Percentiles rank a stretch among this genome's conserved stretches.
Conservation (phyloP, 2,797 vertebrate species). For the Ataeniobius toweri region DNA sequence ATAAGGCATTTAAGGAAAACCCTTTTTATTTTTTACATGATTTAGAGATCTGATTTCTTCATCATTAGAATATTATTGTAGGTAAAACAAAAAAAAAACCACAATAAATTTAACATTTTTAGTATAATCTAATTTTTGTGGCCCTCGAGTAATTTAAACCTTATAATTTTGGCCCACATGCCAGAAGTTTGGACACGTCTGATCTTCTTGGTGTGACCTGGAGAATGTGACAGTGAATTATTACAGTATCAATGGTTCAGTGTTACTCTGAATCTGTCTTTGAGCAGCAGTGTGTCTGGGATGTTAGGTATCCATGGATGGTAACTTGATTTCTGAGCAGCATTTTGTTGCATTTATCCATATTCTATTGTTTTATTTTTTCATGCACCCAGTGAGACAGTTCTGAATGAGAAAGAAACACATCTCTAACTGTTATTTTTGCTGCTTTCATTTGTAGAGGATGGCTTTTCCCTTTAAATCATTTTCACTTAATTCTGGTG, state of each 20-base stretch:
- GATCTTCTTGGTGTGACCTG: not conserved
- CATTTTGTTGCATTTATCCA: not conserved
- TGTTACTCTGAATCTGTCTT: not conserved
- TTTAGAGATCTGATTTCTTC: too few species aligned
- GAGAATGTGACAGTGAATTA: not conserved
- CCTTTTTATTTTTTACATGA: not conserved
- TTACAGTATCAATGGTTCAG: not conserved
- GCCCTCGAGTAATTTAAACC: not conserved
- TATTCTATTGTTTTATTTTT: not conserved
- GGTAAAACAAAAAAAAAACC: not conserved
- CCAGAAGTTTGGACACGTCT: not conserved
- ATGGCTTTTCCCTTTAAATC: not conserved
- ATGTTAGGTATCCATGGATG: not conserved
- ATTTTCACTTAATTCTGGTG: slow-evolving; percentile 29
- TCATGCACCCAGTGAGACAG: not conserved
- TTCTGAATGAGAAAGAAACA: not conserved
- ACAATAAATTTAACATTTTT: too few species aligned
- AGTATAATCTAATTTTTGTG: not conserved
- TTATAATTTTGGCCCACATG: not conserved
- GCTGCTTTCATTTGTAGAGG: not conserved
- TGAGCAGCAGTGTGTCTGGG: not conserved
- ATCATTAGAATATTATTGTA: not conserved
- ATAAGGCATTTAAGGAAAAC: not conserved
- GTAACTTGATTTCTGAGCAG: not conserved
- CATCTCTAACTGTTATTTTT: not conserved